These are phyloP conservation scores for Lagopus leucura DNA, from an alignment of 2,113 vertebrate species.

Conservation along the genomic window DNA sequence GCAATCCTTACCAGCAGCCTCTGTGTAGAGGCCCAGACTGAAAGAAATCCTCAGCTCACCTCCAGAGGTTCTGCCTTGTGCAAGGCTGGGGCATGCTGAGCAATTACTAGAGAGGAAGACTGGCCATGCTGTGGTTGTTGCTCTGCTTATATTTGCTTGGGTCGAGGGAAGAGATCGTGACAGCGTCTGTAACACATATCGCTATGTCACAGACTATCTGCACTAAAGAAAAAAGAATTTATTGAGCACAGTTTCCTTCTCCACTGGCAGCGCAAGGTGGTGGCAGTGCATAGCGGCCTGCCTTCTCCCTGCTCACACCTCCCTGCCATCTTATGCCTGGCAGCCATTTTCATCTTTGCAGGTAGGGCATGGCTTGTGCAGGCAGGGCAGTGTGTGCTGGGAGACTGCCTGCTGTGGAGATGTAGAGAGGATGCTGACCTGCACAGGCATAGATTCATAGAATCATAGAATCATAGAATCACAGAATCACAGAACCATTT, in stretches of 20 bases:
- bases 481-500: background rate
- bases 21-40: background rate
- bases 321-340: background rate
- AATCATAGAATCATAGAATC: too few species aligned
- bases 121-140: background rate
- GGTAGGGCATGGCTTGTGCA: background rate
- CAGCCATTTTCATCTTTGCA: background rate
- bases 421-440: background rate
- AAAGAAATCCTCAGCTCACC: background rate
- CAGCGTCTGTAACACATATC: background rate
- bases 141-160: background rate
- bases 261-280: background rate
- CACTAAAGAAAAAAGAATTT: background rate
- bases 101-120: background rate
- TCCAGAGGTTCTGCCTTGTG: background rate
- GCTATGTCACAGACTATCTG: background rate
- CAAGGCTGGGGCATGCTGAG: rapidly evolving
- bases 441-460: background rate
- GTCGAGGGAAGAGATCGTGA: background rate
- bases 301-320: background rate
- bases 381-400: background rate
- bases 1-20: background rate
- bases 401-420: background rate
- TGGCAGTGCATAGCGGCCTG: too few species aligned
- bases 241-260: background rate